These are phyloP conservation scores for Esox lucius DNA, from an alignment of 2,797 vertebrate species.

Conservation along the genomic window DNA sequence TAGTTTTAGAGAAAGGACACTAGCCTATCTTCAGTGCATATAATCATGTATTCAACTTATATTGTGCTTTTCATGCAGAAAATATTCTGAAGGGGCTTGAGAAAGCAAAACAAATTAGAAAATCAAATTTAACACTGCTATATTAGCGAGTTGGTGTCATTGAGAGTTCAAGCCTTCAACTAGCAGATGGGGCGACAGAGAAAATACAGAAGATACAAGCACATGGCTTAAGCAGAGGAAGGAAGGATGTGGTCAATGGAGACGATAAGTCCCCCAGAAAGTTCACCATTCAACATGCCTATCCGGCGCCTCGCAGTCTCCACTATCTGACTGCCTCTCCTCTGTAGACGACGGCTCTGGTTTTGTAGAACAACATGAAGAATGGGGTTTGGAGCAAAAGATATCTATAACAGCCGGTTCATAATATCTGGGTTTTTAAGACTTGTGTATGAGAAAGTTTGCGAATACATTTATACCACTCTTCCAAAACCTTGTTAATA, in stretches of 20 bases:
- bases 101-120: neutral
- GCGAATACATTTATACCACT: neutral
- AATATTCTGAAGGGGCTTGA: neutral
- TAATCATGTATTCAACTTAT: neutral
- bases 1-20: neutral
- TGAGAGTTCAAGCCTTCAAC: neutral
- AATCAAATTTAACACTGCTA: neutral
- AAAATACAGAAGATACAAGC: neutral
- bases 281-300: too few species aligned
- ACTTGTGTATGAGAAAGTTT: neutral
- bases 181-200: neutral
- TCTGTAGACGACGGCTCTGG: neutral
- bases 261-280: too few species aligned
- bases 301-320: too few species aligned
- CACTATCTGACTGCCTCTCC: neutral
- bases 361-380: neutral
- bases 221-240: neutral
- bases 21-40: neutral
- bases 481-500: neutral
- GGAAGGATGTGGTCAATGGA: neutral
- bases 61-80: neutral
- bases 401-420: neutral
- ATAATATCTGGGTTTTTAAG: neutral
- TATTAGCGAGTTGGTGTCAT: neutral
- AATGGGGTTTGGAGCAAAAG: neutral